A percentile compares a stretch with the other conserved stretches of the same genome.
Conservation (phyloP, 2,113 vertebrate species). For the Mugil cephalus region DNA sequence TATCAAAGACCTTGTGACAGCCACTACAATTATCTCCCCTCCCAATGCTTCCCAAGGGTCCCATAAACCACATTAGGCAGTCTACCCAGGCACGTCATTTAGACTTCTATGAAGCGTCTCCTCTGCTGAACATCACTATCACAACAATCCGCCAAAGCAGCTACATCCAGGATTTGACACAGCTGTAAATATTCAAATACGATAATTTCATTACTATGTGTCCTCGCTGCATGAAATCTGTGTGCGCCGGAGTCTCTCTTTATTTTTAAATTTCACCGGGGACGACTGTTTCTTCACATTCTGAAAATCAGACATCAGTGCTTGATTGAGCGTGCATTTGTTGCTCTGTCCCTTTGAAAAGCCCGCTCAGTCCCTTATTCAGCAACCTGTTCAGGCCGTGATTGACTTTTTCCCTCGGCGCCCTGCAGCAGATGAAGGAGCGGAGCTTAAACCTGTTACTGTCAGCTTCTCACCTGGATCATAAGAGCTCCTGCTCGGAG, state of each 20-base stretch:
- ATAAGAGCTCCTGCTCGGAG: slow-evolving; percentile 72
- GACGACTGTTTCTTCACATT: slow-evolving; percentile 19
- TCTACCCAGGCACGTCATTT: slow-evolving; percentile 61
- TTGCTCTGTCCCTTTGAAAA: slow-evolving; percentile 57
- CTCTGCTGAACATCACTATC: slow-evolving; percentile 29
- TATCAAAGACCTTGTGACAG: slow-evolving; percentile 59
- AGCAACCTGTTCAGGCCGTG: slow-evolving; percentile 57
- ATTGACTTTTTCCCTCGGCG: slow-evolving; percentile 74
- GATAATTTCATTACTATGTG: slow-evolving; percentile 57
- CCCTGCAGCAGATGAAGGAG: slow-evolving; percentile 77
- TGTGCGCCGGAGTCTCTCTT: slow-evolving; percentile 22
- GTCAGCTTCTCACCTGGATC: slow-evolving; percentile 86
- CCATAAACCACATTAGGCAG: slow-evolving; percentile 76
- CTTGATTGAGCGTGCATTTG: slow-evolving; percentile 50
- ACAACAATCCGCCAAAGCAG: slow-evolving; percentile 20
- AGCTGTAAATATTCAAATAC: slow-evolving; percentile 54
- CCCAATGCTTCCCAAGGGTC: slow-evolving; percentile 63
- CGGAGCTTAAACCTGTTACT: slow-evolving; percentile 82
- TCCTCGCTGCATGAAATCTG: slow-evolving; percentile 31
- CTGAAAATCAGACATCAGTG: slow-evolving; percentile 36
- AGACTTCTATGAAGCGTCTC: slow-evolving; percentile 40
- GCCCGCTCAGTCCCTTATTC: slow-evolving; percentile 59
- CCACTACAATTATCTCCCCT: slow-evolving; percentile 56
- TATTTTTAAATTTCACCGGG: slow-evolving; percentile 31
- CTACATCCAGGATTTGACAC: slow-evolving; percentile 54